Evolutionary conservation across 37 sponge, comb jelly and placozoan species (phyloP), one percentile per base, ranked within the genome.

Genomic region (Cladorhizidae sp.): DNA sequence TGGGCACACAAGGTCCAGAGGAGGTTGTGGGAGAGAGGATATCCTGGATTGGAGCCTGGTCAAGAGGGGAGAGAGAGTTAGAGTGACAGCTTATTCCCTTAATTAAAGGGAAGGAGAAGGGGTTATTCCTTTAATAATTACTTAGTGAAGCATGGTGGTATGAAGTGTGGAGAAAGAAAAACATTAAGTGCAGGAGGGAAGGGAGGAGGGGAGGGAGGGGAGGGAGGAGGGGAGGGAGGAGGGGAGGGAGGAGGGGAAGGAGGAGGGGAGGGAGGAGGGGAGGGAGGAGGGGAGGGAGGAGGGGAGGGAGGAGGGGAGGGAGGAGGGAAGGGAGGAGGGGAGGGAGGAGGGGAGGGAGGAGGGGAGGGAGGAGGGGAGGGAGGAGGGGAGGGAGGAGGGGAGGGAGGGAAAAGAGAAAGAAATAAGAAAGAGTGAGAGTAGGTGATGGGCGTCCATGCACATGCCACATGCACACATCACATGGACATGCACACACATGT

Each of bases 301-400:
- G 64, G 43, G 50, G 69, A 74, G 45, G 31, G 57, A 55, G 33
- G 25, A 22, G 25, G 54, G 45, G 72, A 43, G 72, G 68, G 42
- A 36, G 71, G 71, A 36, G 33, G 71, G 7, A 18, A 36, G 20
- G 42, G 71, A 40, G 42, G 71, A 37, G 40, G 39, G 29, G 69
- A 39, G 69, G 26, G 40, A 39, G 69, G 69, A 28, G 26, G 69
- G 37, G 69, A 28, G 29, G 15, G 69, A 3, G 37, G 69, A 68
- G 69, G 37, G 39, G 40, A 22, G 39, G 69, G 39, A 28, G 69
- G 69, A 6, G 69, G 40, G 39, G 69, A 17, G 69, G 69, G 39
- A 38, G 39, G 26, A 38, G 37, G 39, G 26, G 39, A 15, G 37
- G 15, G 5, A 68, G 37, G 69, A 15, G 17, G 37, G 8, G 37